These are phyloP conservation scores for Gouania willdenowi DNA, from an alignment of 2,797 vertebrate species.

Conservation along the genomic window DNA sequence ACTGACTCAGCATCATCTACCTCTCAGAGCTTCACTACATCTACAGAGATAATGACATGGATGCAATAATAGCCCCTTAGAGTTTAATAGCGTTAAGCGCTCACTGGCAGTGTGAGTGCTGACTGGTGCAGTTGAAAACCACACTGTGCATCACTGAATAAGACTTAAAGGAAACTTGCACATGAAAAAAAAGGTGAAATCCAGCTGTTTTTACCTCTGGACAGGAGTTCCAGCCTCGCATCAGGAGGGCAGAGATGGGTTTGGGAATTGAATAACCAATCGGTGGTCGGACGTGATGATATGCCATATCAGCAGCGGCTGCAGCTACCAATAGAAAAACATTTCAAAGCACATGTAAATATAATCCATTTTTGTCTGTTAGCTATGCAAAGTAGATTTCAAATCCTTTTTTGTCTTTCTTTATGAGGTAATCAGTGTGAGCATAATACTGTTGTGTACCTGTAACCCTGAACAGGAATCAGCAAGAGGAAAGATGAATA, in stretches of 20 bases:
- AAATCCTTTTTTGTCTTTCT: no score
- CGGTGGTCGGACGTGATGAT: slow-evolving; percentile 90
- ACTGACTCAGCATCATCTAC: slow-evolving; percentile 29
- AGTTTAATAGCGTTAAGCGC: neutral
- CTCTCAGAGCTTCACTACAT: slow-evolving; percentile 1
- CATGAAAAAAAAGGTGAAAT: neutral
- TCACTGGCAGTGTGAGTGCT: neutral
- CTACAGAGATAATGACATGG: neutral
- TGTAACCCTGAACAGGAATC: no score
- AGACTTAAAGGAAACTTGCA: neutral
- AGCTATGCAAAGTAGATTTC: no score
- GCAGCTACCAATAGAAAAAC: slow-evolving; percentile 70
- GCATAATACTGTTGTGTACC: no score
- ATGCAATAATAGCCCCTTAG: neutral
- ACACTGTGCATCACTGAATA: neutral
- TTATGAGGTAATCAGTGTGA: no score
- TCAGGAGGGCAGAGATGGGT: slow-evolving; percentile 83
- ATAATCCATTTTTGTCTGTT: no score
- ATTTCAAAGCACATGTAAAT: no score
- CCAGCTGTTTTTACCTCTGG: slow-evolving; percentile 82
- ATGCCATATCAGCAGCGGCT: slow-evolving; percentile 93
- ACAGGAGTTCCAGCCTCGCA: slow-evolving; percentile 90
- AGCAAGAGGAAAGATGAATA: no score
- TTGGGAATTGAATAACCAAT: slow-evolving; percentile 90
- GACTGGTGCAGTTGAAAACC: neutral